Evolutionary conservation across 2,797 vertebrate species (phyloP), one percentile per base, ranked within the genome.

Genomic region (Manis crassicaudata): DNA sequence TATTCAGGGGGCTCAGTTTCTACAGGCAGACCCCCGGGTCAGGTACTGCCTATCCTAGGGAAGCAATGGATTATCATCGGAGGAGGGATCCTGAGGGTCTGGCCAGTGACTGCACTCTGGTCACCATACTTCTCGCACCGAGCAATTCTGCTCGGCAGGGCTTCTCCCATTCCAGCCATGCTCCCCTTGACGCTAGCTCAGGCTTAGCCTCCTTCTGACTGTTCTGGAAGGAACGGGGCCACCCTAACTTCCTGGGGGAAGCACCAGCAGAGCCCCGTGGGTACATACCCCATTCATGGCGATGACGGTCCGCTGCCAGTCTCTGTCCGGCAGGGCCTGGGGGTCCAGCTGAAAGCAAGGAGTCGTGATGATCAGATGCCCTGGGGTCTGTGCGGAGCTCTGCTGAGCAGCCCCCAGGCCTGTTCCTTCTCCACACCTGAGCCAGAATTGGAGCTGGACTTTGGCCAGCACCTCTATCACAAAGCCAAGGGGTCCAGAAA

Each of bases 301-400:
- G 91, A 99, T 99, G 96, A 99, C 98, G 0, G 99, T 99, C 96
- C 99, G 99, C 87, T 99, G 99, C 99, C 99, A 99, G 21, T 99
- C 99, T 98, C 99, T 99, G 92, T 99, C 99, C 95, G 99, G 99
- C 88, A 99, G 96, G 0, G 97, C 97, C 97, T 99, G 99, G 0
- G 99, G 98, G 92, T 99, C 99, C 98, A 99, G 97, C 99, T 99
- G 98, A 72, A 98, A 97, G 96, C 73, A 98, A 72, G 50, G 60
- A 87, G 13, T 35, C 1, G 10, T 1, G 18, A n/a, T 46, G 90
- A 87, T 77, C 29, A 52, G 86, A 76, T 23, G 83, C 58, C 46
- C 85, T 5, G 6, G 5, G 32, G 21, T 27, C 72, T 25, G 52
- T 12, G 18, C 8, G 40, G 50, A 84, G 46, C 29, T 20, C 2